Conservation (phyloP, 2,797 vertebrate genomes). For the Galagoides demidoff region DNA sequence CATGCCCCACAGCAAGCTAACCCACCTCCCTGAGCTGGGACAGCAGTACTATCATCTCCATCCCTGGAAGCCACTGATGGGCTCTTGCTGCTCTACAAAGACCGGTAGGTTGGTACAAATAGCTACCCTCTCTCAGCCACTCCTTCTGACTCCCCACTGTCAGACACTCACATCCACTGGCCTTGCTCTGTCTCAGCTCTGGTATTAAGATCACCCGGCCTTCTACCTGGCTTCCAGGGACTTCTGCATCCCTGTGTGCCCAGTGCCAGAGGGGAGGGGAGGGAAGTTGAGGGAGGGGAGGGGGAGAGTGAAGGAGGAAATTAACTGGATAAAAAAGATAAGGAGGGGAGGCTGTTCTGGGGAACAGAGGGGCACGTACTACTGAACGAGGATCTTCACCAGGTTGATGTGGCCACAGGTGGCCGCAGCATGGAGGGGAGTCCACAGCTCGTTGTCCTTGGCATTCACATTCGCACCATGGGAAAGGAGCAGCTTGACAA, state of each 20-base stretch:
- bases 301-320: too few species aligned
- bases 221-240: not conserved
- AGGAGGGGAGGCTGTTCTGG: not conserved
- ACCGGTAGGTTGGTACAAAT: not conserved
- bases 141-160: not conserved
- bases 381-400: conserved; percentile 96
- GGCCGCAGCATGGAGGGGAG: conserved; percentile 96
- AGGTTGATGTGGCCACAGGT: conserved; percentile 97
- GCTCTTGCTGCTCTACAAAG: not conserved
- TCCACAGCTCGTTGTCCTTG: conserved; percentile 98
- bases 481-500: conserved; percentile 95
- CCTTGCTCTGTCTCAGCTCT: not conserved
- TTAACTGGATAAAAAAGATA: not conserved
- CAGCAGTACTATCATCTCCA: not conserved
- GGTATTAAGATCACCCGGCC: not conserved
- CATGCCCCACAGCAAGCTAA: not conserved
- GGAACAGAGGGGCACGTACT: conserved; percentile 89
- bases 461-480: conserved; percentile 95
- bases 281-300: not conserved
- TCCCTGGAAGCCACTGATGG: fast-evolving
- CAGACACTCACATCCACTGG: not conserved
- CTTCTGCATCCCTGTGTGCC: not conserved
- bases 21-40: not conserved
- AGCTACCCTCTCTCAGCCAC: not conserved
- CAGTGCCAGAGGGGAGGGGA: not conserved